Conservation (phyloP, 2,888 invertebrate genomes). For the Hirudinaria manillensis region DNA sequence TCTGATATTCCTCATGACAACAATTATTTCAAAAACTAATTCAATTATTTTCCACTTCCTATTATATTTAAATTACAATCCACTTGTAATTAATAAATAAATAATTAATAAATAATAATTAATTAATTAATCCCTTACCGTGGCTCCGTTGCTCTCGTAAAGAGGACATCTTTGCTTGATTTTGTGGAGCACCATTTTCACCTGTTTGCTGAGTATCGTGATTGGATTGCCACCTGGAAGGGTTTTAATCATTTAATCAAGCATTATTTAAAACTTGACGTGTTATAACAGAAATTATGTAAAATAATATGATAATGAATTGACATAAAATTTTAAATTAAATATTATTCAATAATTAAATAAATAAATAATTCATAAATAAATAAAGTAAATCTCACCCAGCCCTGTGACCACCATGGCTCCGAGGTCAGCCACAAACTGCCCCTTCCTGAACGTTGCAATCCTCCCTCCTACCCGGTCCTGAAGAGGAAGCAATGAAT, state of each 20-base stretch:
- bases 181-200: constrained; percentile 89
- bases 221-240: constrained; percentile 78
- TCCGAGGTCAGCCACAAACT: constrained; percentile 71
- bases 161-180: constrained; percentile 91
- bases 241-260: neutral
- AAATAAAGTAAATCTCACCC: constrained; percentile 43
- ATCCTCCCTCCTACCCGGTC: constrained; percentile 94
- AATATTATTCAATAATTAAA: neutral
- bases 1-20: too few species aligned
- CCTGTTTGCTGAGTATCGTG: constrained; percentile 86
- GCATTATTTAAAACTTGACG: neutral
- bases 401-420: constrained; percentile 97
- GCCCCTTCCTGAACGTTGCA: constrained; percentile 86
- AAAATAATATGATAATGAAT: neutral
- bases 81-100: neutral
- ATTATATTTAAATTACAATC: too few species aligned
- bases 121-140: constrained; percentile 58
- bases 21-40: too few species aligned
- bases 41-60: too few species aligned
- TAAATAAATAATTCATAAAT: constrained; percentile 4
- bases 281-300: too few species aligned
- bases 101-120: neutral
- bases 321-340: neutral
- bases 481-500: constrained; percentile 47
- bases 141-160: constrained; percentile 86